These are phyloP conservation scores for Plemyria rubiginata DNA, from an alignment of 2,888 invertebrate species.

Conservation along the genomic window DNA sequence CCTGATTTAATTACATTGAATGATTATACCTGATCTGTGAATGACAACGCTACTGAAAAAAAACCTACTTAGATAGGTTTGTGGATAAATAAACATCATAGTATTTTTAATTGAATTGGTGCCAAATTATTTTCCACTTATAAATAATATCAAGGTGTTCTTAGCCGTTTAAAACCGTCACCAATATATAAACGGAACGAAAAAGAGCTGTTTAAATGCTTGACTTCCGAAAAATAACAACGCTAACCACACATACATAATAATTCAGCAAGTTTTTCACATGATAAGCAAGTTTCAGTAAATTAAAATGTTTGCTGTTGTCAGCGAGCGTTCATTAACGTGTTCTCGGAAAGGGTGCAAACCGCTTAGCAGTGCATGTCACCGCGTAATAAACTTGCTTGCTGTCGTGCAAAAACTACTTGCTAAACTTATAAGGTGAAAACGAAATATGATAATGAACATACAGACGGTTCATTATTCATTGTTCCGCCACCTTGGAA, in stretches of 20 bases:
- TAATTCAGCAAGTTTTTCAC: constrained; percentile 19
- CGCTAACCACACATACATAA: background rate
- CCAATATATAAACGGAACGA: no score
- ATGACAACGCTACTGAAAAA: no score
- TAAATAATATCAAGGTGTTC: no score
- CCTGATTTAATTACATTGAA: no score
- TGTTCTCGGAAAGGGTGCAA: constrained; percentile 29
- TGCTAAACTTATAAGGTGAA: constrained; percentile 14
- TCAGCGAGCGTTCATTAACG: constrained; percentile 31
- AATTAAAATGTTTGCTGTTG: constrained; percentile 29
- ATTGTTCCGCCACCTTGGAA: background rate
- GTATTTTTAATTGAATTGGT: no score
- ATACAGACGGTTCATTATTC: background rate
- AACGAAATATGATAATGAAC: constrained; percentile 9
- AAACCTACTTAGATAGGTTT: no score
- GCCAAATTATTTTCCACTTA: no score
- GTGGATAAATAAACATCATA: no score
- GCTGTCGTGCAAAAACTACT: constrained; percentile 27
- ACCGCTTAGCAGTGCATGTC: constrained; percentile 31
- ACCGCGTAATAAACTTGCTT: constrained; percentile 27
- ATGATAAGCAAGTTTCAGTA: constrained; percentile 26
- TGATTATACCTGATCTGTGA: no score
- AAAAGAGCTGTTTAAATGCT: no score
- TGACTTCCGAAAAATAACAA: no score
- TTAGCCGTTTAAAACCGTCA: no score